Evolutionary conservation across 2,888 invertebrate species (phyloP), one percentile per base, ranked within the genome.

Genomic region (Calameuta pallipes): DNA sequence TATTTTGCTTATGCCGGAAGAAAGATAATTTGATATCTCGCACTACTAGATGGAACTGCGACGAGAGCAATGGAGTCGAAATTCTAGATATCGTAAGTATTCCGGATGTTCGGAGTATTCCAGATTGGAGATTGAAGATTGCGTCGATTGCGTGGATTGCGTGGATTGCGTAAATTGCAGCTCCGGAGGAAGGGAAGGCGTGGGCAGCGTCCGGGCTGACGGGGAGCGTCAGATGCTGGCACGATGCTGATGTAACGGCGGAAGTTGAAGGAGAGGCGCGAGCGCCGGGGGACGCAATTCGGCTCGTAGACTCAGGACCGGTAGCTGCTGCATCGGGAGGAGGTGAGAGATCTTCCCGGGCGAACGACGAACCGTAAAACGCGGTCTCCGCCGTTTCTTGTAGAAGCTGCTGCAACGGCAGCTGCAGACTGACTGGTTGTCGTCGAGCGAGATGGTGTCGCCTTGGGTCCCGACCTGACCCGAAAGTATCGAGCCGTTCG

Each of bases 401-500:
- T 91, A 91, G 83, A 91, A 91, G 77, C 91, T 91, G 84, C 89
- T 91, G 87, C 92, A 92, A 82, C 91, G 92, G 86, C 92, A 92
- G 84, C 92, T 92, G 86, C 92, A 92, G 31, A 92, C 92, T 33
- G 92, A 92, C 41, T 91, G 89, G 75, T 90, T 89, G 80, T 91
- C 91, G 83, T 92, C 91, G 79, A 92, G 85, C 80, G 92, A 92
- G 84, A 90, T 88, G 83, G 91, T 91, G 82, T 92, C 92, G 77
- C 91, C 91, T 83, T 92, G 92, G 83, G 90, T 92, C 75, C 92
- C 91, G 76, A 92, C 88, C 80, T 92, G 92, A 78, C 97, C 97
- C 85, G 97, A 95, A 86, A 97, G 92, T 87, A 98, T 97, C 84
- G 96, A 97, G 80, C 97, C 97, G 89, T 98, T 98, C 73, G 97